Evolutionary conservation across 1,140 invertebrate species (phyloP), one percentile per base, ranked within the genome.

Genomic region (Sitodiplosis mosellana): DNA sequence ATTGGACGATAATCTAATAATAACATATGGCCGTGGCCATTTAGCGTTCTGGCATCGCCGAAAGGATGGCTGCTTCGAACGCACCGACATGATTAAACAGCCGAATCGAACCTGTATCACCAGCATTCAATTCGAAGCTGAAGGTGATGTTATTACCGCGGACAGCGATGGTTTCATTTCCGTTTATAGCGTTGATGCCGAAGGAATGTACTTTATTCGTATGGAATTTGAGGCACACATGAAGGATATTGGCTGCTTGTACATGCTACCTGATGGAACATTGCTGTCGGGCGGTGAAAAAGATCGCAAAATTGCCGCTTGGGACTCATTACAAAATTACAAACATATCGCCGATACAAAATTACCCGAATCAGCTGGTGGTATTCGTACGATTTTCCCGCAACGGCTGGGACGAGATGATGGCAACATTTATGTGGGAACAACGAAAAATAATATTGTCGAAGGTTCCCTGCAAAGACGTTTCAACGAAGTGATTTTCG

Each of bases 81-180:
- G 84, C 50, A 86, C 83, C 0, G 85, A 89, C 55, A 86, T 89
- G 15, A 83, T 87, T 14, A 87, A 87, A 70, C 60, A 87, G 77
- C 82, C 84, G 1, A 81, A 82, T 2, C 70, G 82, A 38, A 86
- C 83, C 1, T 73, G 85, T 58, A 76, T 87, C 0, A 87, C 83
- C 1, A 80, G 86, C 51, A 69, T 96, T 19, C 86, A 91, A 54
- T 95, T 95, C 61, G 81, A 91, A 60, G 82, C 87, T 60, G 87
- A 91, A 62, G 91, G 91, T 5, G 86, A 93, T 60, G 83, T 95
- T 1, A 81, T 96, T 6, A 90, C 88, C 0, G 92, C 90, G 2
- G 91, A 96, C 58, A 87, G 84, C 47, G 87, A 91, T 65, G 92
- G 92, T 0, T 91, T 88, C 55, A 88, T 97, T 47, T 91, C 88